phyloP scores from a whole-genome alignment of 2,113 vertebrate genomes.

The Platichthys flesus region DNA sequence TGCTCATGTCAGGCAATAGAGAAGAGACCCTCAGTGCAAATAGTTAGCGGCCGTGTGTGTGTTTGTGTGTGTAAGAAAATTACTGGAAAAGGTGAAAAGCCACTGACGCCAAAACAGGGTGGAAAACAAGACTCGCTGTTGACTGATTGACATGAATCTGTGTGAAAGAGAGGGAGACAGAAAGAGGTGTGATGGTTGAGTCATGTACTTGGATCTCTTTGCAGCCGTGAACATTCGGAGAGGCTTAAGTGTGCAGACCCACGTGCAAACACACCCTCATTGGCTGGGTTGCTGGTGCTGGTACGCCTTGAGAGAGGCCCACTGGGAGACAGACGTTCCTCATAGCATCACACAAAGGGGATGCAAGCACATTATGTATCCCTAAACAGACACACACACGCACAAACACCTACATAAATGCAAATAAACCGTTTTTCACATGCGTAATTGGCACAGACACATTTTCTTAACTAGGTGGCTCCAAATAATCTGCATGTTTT shows the following conservation, averaged over 20 bases:
- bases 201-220: constrained; percentile 76
- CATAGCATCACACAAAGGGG: constrained; percentile 28
- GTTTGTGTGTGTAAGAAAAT: not conserved
- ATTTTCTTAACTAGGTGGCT: constrained; percentile 15
- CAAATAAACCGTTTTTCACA: not conserved
- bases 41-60: not conserved
- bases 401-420: not conserved
- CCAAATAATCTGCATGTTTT: constrained; percentile 32
- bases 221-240: constrained; percentile 76
- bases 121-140: constrained; percentile 14
- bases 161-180: constrained; percentile 54
- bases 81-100: constrained; percentile 26
- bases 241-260: constrained; percentile 68
- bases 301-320: constrained; percentile 49
- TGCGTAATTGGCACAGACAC: not conserved
- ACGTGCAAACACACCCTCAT: constrained; percentile 33
- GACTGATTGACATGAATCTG: constrained; percentile 47
- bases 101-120: constrained; percentile 44
- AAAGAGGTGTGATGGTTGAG: constrained; percentile 78
- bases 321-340: constrained; percentile 73
- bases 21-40: not conserved
- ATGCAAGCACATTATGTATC: constrained; percentile 41
- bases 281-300: constrained; percentile 51
- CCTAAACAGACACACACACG: constrained; percentile 16
- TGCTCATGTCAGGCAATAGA: not conserved